Conservation (phyloP, 2,797 vertebrate genomes). For the Delichon dasypus region DNA sequence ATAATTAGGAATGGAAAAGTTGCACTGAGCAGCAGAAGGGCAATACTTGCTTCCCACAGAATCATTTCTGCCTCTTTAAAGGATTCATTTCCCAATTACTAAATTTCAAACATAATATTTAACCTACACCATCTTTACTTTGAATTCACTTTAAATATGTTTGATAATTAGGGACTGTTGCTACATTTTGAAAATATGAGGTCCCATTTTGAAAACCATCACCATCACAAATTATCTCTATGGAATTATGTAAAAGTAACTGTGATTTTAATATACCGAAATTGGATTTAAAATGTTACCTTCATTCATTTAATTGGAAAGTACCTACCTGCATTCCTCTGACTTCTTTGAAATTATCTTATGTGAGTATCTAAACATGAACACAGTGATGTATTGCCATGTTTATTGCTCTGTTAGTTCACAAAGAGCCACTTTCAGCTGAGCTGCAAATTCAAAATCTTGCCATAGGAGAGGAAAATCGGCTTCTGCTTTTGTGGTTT, state of each 20-base stretch:
- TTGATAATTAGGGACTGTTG: neutral
- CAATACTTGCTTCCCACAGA: neutral
- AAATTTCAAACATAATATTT: conserved; percentile 38
- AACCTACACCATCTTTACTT: conserved; percentile 16
- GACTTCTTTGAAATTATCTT: neutral
- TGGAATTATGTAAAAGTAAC: neutral
- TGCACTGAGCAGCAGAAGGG: neutral
- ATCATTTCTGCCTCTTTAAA: conserved; percentile 29
- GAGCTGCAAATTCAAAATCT: neutral
- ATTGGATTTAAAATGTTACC: neutral
- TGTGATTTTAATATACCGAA: neutral
- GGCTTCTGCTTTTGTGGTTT: conserved; percentile 8
- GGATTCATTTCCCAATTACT: neutral
- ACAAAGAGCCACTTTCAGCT: neutral
- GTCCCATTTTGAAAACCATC: neutral
- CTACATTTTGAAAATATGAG: neutral
- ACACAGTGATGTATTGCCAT: neutral
- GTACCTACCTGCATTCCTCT: neutral
- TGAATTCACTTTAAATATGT: neutral
- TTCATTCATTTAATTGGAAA: neutral
- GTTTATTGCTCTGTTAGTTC: neutral
- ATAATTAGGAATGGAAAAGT: conserved; percentile 19
- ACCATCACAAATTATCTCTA: neutral
- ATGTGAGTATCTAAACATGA: neutral
- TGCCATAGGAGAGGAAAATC: neutral